These are phyloP conservation scores for Buphagus erythrorhynchus DNA, from an alignment of 2,797 vertebrate species.

Conservation along the genomic window DNA sequence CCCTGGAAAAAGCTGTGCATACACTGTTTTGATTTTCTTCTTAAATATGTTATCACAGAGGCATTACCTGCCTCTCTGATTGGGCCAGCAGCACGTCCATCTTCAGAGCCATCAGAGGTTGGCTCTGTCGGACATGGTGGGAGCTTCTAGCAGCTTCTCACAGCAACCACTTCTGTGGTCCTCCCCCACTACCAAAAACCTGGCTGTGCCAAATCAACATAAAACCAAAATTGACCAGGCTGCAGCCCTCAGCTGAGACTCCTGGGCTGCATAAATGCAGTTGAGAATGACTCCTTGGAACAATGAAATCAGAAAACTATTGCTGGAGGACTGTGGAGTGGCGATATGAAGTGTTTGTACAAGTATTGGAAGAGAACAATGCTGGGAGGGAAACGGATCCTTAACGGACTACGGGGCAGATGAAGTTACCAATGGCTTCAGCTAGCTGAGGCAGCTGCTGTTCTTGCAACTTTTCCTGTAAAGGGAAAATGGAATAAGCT, in stretches of 20 bases:
- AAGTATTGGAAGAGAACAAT: not conserved
- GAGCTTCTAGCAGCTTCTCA: not conserved
- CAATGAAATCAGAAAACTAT: not conserved
- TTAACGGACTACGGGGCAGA: rapidly evolving
- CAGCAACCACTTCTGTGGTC: not conserved
- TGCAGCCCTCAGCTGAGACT: not conserved
- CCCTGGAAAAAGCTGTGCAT: not conserved
- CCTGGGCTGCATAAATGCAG: not conserved
- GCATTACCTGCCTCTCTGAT: rapidly evolving
- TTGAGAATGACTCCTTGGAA: not conserved
- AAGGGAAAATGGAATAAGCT: not conserved
- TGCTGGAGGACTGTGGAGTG: not conserved
- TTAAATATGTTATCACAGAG: not conserved
- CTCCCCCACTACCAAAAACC: rapidly evolving
- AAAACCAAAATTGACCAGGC: not conserved
- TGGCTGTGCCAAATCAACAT: not conserved
- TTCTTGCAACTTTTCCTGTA: not conserved
- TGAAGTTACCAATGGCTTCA: rapidly evolving
- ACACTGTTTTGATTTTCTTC: not conserved
- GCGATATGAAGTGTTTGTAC: not conserved
- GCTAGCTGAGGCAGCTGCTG: not conserved
- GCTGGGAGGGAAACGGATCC: not conserved
- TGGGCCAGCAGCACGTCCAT: not conserved
- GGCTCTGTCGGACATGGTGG: not conserved
- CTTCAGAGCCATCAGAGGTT: not conserved